phyloP scores from a whole-genome alignment of 2,113 vertebrate species.

The Chrysemys picta region DNA sequence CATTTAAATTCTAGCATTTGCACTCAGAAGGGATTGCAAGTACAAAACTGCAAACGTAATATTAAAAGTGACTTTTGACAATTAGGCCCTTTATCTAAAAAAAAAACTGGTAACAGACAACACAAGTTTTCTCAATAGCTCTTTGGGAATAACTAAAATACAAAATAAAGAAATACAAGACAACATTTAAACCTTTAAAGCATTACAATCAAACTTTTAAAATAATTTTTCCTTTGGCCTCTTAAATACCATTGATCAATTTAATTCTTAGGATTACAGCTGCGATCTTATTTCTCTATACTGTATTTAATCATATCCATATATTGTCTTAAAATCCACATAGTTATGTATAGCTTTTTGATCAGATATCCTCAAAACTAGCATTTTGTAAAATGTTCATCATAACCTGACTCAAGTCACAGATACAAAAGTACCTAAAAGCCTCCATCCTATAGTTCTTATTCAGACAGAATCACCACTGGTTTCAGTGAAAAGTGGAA shows the following conservation, averaged over 20 bases:
- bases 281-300: neutral
- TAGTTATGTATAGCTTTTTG: neutral
- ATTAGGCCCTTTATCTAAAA: neutral
- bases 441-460: neutral
- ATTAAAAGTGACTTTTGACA: neutral
- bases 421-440: neutral
- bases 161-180: neutral
- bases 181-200: neutral
- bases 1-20: neutral
- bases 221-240: neutral
- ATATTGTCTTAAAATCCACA: neutral
- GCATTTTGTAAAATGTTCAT: neutral
- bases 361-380: neutral
- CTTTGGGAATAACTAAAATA: neutral
- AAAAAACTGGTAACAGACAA: neutral
- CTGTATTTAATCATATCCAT: neutral
- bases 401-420: neutral
- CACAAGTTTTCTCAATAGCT: neutral
- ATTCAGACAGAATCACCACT: neutral
- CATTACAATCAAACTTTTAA: neutral
- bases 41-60: neutral
- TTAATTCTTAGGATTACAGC: neutral
- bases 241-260: neutral
- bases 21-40: neutral
- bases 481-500: neutral